Percentiles rank a stretch among this genome's conserved stretches.
Evolutionary conservation across 2,113 vertebrate species (phyloP).

Genomic region (Climacteris rufus): DNA sequence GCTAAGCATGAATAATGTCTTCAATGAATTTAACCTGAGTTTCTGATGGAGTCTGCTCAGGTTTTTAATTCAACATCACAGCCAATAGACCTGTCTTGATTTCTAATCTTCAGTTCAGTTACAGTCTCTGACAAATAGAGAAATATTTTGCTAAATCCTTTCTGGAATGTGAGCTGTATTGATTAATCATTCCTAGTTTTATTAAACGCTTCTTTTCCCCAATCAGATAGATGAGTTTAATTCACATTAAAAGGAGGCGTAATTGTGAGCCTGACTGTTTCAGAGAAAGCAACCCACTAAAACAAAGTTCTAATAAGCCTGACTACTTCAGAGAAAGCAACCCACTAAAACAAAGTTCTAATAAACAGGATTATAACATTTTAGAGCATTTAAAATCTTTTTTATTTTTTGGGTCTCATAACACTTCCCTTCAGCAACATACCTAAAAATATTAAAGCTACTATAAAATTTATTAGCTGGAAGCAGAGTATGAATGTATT

Average conservation of each 20-base stretch:
- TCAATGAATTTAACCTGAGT: not conserved
- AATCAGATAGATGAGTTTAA: not conserved
- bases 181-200: not conserved
- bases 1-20: not conserved
- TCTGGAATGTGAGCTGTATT: not conserved
- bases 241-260: not conserved
- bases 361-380: not conserved
- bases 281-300: not conserved
- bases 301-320: not conserved
- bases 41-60: not conserved
- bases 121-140: not conserved
- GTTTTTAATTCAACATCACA: not conserved
- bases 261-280: not conserved
- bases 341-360: not conserved
- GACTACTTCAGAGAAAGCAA: not conserved
- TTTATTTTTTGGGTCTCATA: not conserved
- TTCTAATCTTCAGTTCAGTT: not conserved
- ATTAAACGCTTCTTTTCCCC: not conserved
- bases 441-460: slow-evolving; percentile 24
- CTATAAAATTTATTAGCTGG: slow-evolving; percentile 56
- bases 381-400: slow-evolving; percentile 21
- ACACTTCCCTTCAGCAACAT: slow-evolving; percentile 18
- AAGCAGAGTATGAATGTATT: slow-evolving; percentile 23
- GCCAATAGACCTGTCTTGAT: not conserved
- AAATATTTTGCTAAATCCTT: not conserved